Evolutionary conservation across 2,113 vertebrate species (phyloP).

Genomic region (Dunckerocampus dactyliophorus): DNA sequence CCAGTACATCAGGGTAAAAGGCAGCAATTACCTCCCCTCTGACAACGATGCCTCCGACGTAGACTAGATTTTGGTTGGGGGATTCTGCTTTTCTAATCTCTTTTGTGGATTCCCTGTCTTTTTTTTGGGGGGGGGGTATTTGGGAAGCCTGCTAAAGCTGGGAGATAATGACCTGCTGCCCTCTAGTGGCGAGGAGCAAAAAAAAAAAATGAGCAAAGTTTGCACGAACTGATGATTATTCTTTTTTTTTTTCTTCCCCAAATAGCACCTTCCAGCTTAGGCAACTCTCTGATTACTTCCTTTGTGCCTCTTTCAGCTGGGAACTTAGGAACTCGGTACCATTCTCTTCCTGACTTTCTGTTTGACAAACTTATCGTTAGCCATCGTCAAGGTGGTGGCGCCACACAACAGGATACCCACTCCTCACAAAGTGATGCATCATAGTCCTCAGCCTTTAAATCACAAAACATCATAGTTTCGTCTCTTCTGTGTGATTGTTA

Average conservation of each 20-base stretch:
- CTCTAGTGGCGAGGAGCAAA: conserved; percentile 6
- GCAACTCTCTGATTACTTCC: not conserved
- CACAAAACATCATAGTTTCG: not conserved
- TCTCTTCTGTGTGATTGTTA: not conserved
- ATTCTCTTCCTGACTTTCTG: not conserved
- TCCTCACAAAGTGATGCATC: not conserved
- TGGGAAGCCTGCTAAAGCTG: not conserved
- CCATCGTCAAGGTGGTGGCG: too few relatives aligned
- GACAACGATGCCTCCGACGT: conserved; percentile 87
- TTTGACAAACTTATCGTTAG: not conserved
- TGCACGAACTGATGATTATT: not conserved
- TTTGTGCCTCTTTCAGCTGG: not conserved
- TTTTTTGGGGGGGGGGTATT: not conserved
- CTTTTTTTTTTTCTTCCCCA: not conserved
- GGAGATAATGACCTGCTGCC: not conserved
- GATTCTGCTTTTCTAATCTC: not conserved
- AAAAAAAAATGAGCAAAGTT: not conserved
- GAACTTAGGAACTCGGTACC: not conserved
- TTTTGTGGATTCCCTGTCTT: conserved; percentile 6
- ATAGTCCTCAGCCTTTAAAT: not conserved
- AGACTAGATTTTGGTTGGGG: conserved; percentile 70
- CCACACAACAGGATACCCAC: not conserved
- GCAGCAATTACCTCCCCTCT: conserved; percentile 84
- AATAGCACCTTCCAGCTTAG: not conserved
- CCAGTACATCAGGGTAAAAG: conserved; percentile 92